A percentile compares a stretch with the other conserved stretches of the same genome.
phyloP scores from a whole-genome alignment of 2,797 vertebrate genomes.

The Holocentrus rufus region DNA sequence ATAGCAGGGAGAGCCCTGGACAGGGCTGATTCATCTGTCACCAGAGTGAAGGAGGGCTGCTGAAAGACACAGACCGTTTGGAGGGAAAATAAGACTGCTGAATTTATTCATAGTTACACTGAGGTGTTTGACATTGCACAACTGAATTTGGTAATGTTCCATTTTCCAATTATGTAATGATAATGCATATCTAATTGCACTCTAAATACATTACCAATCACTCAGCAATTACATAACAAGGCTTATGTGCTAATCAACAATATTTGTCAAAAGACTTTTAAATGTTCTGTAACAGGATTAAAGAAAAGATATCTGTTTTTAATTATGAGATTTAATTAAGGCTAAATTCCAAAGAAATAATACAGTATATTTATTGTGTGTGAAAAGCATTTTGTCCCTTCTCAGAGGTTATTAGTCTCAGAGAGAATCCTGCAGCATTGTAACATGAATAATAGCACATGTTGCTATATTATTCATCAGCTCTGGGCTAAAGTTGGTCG shows the following conservation, averaged over 20 bases:
- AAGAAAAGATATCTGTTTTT: slow-evolving; percentile 6
- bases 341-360: slow-evolving; percentile 22
- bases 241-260: background rate
- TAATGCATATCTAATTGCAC: slow-evolving; percentile 12
- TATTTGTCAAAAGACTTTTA: background rate
- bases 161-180: slow-evolving; percentile 12
- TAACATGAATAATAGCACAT: slow-evolving; percentile 83
- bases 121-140: slow-evolving; percentile 49
- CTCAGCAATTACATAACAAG: background rate
- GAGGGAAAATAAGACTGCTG: slow-evolving; percentile 29
- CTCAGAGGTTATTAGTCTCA: slow-evolving; percentile 63
- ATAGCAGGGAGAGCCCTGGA: slow-evolving; percentile 59
- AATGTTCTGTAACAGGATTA: background rate
- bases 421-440: slow-evolving; percentile 78
- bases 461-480: slow-evolving; percentile 88
- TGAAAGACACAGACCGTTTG: slow-evolving; percentile 63
- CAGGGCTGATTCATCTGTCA: slow-evolving; percentile 66
- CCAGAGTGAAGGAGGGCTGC: slow-evolving; percentile 40
- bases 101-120: slow-evolving; percentile 34
- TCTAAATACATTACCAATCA: slow-evolving; percentile 5
- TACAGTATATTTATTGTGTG: slow-evolving; percentile 7
- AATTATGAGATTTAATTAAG: background rate
- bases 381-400: slow-evolving; percentile 49
- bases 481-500: slow-evolving; percentile 82
- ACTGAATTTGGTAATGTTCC: slow-evolving; percentile 22